Base-by-base conservation (phyloP, 2,113 vertebrate genomes). In the Oreocharis arfaki region DNA sequence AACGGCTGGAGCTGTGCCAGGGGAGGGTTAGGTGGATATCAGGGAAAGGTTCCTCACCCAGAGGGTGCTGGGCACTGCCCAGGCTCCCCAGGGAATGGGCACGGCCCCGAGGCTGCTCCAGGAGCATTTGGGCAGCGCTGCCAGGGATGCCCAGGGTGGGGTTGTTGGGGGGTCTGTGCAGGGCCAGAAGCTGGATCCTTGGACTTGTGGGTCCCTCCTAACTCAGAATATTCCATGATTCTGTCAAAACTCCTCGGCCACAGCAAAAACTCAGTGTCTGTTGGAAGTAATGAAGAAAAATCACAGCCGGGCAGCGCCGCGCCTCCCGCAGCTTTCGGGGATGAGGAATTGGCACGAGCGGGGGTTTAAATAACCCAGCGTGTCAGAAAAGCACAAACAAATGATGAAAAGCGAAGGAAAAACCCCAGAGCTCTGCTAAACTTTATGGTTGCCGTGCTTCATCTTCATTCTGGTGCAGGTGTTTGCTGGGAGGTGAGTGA, bases 261-360 rank as follows among this genome's bases (percentile, higher is more conserved):
- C 7, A 50, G 55, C 64, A 55, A 50, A 80, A 89, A 32, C 49
- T 70, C 24, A 33, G 61, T 71, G 87, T 94, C 96, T 91, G 65
- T 15, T 82, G 41, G 65, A 85, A 76, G 28, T 96, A 97, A 97
- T 93, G 96, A 97, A 93, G 96, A 96, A 89, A 96, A 97, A 97
- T 94, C 52, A 6, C 90, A 15, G 78, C 19, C 0, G 3, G 69
- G 50, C 47, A 56, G 70, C 26, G 8, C 12, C 5, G 16, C 0
- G 7, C 79, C 94, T 92, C 93, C 82, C 47, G 26, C 87, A 2
- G 44, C n/a, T 20, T 27, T 22, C 3, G 4, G 79, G 56, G 89
- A 83, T 92, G 87, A 94, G 71, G 64, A 70, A 94, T 87, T 10
- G 84, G 53, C 60, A 37, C 5, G 6, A 89, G 67, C 3, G 0